Base-by-base conservation (phyloP, 1,140 invertebrate species). In the Cyphomyrmex costatus region DNA sequence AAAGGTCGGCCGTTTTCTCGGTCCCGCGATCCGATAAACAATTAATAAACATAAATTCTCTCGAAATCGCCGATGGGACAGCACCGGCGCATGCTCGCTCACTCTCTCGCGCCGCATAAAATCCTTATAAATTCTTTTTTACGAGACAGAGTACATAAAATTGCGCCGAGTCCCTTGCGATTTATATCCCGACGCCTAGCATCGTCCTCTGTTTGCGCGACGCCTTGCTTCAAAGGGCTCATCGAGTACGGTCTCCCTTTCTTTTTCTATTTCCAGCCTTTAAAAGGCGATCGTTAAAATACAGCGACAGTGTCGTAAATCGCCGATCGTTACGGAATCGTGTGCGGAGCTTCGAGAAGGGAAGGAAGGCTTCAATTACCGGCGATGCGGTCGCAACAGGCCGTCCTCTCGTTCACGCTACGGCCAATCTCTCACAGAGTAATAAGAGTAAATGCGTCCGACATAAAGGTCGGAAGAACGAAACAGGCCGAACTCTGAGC, bases 361-460 rank as follows among this genome's bases (percentile, higher is more conserved):
- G 36, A 19, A 65, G 71, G 56, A 86, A 83, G 27, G 87, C 66
- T 89, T 79, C 88, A 89, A 89, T 89, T 89, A 89, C 82, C 84
- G 80, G 58, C 68, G 71, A 27, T 79, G 60, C 49, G 14, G 46
- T 63, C 33, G 61, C 60, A 70, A 85, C 74, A 51, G 12, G 36
- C 30, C 46, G 30, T 65, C 21, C 33, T 60, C 42, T 71, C 71
- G 36, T n/a, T 74, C 73, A 51, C 56, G 53, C 53, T 65, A n/a
- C 46, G 46, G 14, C 61, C 83, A 68, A 76, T 85, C 53, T 88
- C 46, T 61, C 61, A 7, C 58, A 12, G 1, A 27, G 61, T 80
- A 89, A 76, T 86, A 82, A 73, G 53, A 73, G 53, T 61, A 83
- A 83, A 83, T 61, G 86, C 60, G 60, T 74, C 36, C 36, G 61